Conservation (phyloP, 2,888 invertebrate species). For the Eutolmus rufibarbis region DNA sequence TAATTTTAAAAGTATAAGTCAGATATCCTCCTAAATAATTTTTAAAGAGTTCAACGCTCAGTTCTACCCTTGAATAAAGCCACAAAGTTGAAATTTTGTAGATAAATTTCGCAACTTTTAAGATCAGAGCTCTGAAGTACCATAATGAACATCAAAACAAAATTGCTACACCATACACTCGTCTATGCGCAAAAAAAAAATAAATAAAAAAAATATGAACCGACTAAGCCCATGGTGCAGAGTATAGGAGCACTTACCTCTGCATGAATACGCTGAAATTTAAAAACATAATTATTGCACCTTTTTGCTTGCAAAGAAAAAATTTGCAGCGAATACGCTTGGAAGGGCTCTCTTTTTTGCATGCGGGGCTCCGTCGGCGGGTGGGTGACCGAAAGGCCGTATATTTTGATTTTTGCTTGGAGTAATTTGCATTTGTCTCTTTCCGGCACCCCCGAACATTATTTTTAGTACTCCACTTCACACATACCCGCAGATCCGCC, state of each 20-base stretch:
- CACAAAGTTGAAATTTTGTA: neutral
- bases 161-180: neutral
- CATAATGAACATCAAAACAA: neutral
- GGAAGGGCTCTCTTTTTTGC: neutral
- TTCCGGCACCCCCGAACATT: constrained; percentile 31
- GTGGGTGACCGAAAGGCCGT: constrained; percentile 21
- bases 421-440: constrained; percentile 34
- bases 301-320: constrained; percentile 3
- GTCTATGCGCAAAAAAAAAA: neutral
- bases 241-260: neutral
- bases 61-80: neutral
- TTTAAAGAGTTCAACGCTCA: neutral
- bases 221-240: neutral
- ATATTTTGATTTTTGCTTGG: constrained; percentile 23
- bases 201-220: neutral
- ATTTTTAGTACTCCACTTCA: constrained; percentile 12
- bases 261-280: constrained; percentile 13
- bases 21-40: neutral
- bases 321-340: constrained; percentile 19
- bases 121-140: neutral
- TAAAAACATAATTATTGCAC: constrained; percentile 31
- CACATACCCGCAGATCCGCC: neutral
- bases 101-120: neutral
- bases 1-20: neutral
- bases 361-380: neutral